These are phyloP conservation scores for Coluber constrictor DNA, from an alignment of 2,797 vertebrate species.

Conservation along the genomic window DNA sequence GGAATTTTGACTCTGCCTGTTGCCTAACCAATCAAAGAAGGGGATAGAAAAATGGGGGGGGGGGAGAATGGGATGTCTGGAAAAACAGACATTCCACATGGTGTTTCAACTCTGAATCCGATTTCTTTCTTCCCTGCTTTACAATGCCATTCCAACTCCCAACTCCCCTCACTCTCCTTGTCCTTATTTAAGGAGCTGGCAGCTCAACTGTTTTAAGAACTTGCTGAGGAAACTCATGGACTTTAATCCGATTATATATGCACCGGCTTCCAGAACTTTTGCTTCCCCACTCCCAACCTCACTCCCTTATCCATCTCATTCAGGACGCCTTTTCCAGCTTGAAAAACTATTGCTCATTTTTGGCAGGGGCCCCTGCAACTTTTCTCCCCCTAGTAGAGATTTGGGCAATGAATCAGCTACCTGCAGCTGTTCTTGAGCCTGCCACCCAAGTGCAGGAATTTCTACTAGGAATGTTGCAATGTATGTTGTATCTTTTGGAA, in stretches of 20 bases:
- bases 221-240: constrained; percentile 54
- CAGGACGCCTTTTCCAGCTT: constrained; percentile 48
- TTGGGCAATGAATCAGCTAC: constrained; percentile 67
- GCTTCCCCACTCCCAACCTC: constrained; percentile 35
- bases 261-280: constrained; percentile 53
- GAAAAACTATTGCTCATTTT: constrained; percentile 57
- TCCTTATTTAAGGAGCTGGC: not conserved
- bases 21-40: not conserved
- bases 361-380: constrained; percentile 51
- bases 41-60: not conserved
- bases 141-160: not conserved
- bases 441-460: constrained; percentile 68
- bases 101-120: not conserved
- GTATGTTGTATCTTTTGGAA: constrained; percentile 33
- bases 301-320: constrained; percentile 17
- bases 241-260: constrained; percentile 68
- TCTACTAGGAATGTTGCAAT: constrained; percentile 52
- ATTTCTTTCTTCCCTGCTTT: constrained; percentile 9
- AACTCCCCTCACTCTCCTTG: not conserved
- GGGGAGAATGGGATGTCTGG: not conserved
- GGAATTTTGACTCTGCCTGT: not conserved
- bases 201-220: constrained; percentile 50
- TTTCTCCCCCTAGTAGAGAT: constrained; percentile 41
- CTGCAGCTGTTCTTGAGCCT: constrained; percentile 66
- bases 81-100: not conserved